Base-by-base conservation (phyloP, 2,113 vertebrate genomes). In the Irena cyanogastra region DNA sequence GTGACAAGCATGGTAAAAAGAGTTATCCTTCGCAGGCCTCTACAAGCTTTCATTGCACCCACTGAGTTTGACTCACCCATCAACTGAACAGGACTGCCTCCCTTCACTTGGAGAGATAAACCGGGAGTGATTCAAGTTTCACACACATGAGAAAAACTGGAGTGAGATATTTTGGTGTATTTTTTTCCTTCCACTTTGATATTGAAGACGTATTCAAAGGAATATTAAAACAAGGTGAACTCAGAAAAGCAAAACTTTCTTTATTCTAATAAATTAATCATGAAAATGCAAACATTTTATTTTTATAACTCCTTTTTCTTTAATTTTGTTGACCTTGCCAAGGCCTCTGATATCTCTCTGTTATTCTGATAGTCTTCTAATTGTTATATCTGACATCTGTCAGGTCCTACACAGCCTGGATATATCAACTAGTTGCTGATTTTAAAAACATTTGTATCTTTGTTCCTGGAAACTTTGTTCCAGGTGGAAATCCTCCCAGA, bases 1-100 rank as follows among this genome's bases (percentile, higher is more conserved):
- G 90, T 88, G 79, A 93, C 95, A 95, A 92, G 68, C 16, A 1
- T 66, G 83, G 68, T 86, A 89, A 92, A 94, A 92, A 45, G 64
- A 81, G 52, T 77, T 90, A 86, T 70, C 42, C 64, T 70, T 59
- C 72, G 83, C 68, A 93, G 83, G 63, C 22, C 31, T 93, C 68
- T 74, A 63, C 92, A 94, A 83, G 59, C 15, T 88, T 86, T 77
- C 78, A 57, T 89, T 66, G 42, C 28, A 89, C 63, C 27, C 50
- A 30, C 59, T 80, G 59, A 35, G 41, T 80, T 61, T 95, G 75
- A 90, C 50, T 94, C 59, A 92, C 54, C 49, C 60, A 52, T 78
- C 76, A 93, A 42, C 83, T 47, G 71, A 96, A 88, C 30, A 78
- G 16, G 39, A 65, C 35, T 0, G 0, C 45, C 45, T 86, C 74